Evolutionary conservation across 2,797 vertebrate species (phyloP).

Genomic region (Gymnopithys bicolor): DNA sequence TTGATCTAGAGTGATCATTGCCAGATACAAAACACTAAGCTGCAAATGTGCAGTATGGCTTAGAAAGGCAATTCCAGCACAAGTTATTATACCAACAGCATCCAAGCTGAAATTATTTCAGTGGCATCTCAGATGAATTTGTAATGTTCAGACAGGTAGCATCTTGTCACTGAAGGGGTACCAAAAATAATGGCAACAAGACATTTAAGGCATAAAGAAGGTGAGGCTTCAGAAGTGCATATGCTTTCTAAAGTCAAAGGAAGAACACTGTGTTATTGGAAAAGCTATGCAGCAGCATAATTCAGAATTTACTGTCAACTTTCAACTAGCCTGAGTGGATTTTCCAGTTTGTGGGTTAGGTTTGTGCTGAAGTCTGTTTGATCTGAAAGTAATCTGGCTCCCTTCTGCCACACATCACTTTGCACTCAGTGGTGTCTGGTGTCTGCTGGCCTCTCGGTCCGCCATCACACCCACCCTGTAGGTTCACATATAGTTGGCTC

Average conservation of each 20-base stretch:
- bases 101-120: not conserved
- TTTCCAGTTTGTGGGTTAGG: not conserved
- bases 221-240: not conserved
- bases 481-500: not conserved
- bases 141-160: not conserved
- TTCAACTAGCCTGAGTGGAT: not conserved
- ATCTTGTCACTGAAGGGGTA: not conserved
- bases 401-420: not conserved
- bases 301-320: not conserved
- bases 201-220: not conserved
- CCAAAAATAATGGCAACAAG: not conserved
- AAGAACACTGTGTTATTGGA: not conserved
- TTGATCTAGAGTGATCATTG: constrained; percentile 30
- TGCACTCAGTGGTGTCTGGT: not conserved
- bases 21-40: constrained; percentile 15
- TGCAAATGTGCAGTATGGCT: not conserved
- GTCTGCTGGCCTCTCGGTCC: not conserved
- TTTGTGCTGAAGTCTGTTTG: not conserved
- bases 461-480: not conserved
- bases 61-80: not conserved
- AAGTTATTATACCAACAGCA: not conserved
- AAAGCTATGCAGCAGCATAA: not conserved
- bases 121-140: not conserved
- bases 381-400: not conserved
- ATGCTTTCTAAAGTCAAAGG: not conserved